phyloP scores from a whole-genome alignment of 2,113 vertebrate genomes.

The Saguinus midas region DNA sequence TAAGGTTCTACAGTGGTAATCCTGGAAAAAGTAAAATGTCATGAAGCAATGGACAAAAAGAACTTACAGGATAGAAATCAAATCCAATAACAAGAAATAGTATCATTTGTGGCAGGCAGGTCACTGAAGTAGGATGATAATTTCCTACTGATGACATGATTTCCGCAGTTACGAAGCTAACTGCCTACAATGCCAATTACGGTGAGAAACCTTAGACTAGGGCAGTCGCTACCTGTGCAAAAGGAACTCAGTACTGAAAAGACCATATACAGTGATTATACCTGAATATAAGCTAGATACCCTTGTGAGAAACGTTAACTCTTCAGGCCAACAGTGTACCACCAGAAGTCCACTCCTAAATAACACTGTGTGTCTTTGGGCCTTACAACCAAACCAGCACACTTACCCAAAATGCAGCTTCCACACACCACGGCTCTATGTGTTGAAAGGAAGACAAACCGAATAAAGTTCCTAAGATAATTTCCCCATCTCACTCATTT shows the following conservation, averaged over 20 bases:
- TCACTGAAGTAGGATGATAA: conserved; percentile 31
- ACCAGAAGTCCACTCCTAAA: not conserved
- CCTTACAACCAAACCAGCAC: not conserved
- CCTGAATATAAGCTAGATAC: not conserved
- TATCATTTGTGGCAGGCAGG: conserved; percentile 38
- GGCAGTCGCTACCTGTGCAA: conserved; percentile 12
- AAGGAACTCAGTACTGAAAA: not conserved
- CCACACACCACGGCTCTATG: not conserved
- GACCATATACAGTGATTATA: conserved; percentile 9
- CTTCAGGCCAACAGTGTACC: not conserved
- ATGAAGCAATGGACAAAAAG: conserved; percentile 37
- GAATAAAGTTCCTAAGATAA: not conserved
- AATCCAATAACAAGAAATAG: conserved; percentile 50
- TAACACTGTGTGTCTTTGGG: not conserved
- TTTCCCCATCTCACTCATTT: not conserved
- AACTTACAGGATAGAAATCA: conserved; percentile 40
- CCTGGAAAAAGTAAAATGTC: conserved; percentile 64
- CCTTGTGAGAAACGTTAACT: not conserved
- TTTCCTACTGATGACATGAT: conserved; percentile 56
- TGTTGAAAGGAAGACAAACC: not conserved
- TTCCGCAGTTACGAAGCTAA: conserved; percentile 59
- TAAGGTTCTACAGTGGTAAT: conserved; percentile 53
- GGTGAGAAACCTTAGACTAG: not conserved
- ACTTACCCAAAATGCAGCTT: not conserved
- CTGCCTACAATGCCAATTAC: conserved; percentile 44